Base-by-base conservation (phyloP, 2,888 invertebrate species). In the Sialis lutaria region DNA sequence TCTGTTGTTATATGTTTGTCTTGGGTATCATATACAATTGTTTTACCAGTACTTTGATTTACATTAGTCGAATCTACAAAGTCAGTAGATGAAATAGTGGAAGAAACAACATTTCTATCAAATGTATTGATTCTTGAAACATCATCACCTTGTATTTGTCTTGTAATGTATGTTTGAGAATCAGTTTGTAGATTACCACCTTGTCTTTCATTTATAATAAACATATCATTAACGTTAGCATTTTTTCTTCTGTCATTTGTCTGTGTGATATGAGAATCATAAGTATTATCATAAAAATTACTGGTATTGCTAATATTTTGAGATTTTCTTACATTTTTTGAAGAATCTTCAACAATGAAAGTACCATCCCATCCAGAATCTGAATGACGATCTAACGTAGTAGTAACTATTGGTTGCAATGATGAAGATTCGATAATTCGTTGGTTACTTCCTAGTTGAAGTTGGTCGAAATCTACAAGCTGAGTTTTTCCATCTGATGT, bases 341-440 rank as follows among this genome's bases (percentile, higher is more conserved):
- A 40, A 0, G 63, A 55, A 33, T 55, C 53, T 55, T 65, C 65
- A 44, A 60, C 58, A 7, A 57, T 57, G 48, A 65, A 65, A 48
- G 60, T 52, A 30, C 65, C 66, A 53, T 65, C 64, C 65, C 66
- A 65, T 6, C 62, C 63, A 33, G 61, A 60, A 54, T 66, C 42
- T n/a, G 8, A 12, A 47, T n/a, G 30, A 9, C 46, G 40, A 37
- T 22, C 35, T 1, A 22, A 10, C 22, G 13, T 10, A 44, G n/a
- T 12, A 6, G 35, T 22, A 30, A 35, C 44, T 22, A 10, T n/a
- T n/a, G 33, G 12, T 42, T 42, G 30, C 7, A 10, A 13, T 41
- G 40, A 40, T 22, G 22, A 22, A 22, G 22, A 22, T 22, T 22
- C 22, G 4, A 22, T 22, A 22, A 22, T 22, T 22, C 22, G 22